phyloP scores from a whole-genome alignment of 2,888 invertebrate species.

The Serripes groenlandicus region DNA sequence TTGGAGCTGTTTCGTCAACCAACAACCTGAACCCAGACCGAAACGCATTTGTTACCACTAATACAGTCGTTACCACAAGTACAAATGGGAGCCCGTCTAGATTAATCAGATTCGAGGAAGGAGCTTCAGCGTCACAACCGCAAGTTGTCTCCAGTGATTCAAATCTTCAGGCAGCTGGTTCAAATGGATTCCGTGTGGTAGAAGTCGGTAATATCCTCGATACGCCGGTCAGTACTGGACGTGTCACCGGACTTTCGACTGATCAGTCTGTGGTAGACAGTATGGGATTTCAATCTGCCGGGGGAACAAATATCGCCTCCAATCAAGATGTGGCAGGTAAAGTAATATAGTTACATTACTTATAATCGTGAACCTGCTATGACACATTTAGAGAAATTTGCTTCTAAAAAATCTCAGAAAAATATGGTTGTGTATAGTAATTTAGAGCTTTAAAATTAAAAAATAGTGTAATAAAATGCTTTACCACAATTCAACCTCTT shows the following conservation, averaged over 20 bases:
- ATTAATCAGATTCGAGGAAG: slow-evolving; percentile 6
- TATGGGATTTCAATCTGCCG: slow-evolving; percentile 5
- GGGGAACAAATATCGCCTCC: not conserved
- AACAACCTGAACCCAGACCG: slow-evolving; percentile 8
- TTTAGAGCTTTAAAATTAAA: too few species aligned
- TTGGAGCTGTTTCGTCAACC: slow-evolving; percentile 14
- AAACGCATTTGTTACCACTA: not conserved
- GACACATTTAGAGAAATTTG: too few species aligned
- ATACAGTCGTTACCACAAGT: not conserved
- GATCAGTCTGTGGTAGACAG: slow-evolving; percentile 17
- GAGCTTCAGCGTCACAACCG: not conserved
- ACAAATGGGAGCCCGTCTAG: not conserved
- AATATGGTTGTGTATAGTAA: too few species aligned
- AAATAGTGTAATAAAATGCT: too few species aligned
- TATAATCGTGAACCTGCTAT: too few species aligned
- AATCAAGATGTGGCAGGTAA: slow-evolving; percentile 3
- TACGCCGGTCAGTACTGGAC: not conserved
- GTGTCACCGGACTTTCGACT: not conserved
- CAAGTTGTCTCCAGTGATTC: slow-evolving; percentile 6
- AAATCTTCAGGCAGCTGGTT: not conserved
- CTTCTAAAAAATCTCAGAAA: too few species aligned
- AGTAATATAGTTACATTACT: too few species aligned
- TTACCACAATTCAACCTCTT: too few species aligned
- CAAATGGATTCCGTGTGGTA: slow-evolving; percentile 35
- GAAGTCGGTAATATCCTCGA: slow-evolving; percentile 32